Evolutionary conservation across 2,888 invertebrate species (phyloP), one percentile per base, ranked within the genome.

Genomic region (Odontomyia ornata): DNA sequence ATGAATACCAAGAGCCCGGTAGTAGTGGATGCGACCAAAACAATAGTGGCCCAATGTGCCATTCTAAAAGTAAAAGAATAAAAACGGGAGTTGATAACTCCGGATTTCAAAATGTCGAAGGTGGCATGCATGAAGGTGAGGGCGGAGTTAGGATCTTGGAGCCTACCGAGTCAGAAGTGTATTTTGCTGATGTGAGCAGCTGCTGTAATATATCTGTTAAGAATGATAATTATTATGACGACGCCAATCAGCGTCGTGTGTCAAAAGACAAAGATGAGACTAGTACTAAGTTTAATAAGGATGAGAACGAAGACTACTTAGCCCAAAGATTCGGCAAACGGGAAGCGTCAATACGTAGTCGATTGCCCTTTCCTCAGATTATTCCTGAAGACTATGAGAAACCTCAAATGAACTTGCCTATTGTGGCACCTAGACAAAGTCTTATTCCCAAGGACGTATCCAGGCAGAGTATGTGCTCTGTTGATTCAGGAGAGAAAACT

Each of bases 131-230:
- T 27, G 76, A 76, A 21, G 81, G 23, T 47, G 82, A 82, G 62
- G 79, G 77, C 7, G 81, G 85, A 78, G 77, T 77, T 0, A 81
- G 80, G 27, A 77, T 80, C 30, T 78, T 86, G 13, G 92, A 91
- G 82, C 90, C 91, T 28, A 90, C 93, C 0, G 95, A 95, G 83
- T 94, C 94, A 0, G 95, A 95, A 83, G 91, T 95, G 0, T 95
- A 95, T 83, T 95, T 95, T 82, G 95, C 94, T 0, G 95, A 95
- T 81, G 95, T 94, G 0, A 94, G 94, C 28, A 94, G 93, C 77
- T 95, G 95, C 82, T 95, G 94, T 82, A 93, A 93, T 82, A 91
- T 92, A 69, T 93, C 93, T 2, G 89, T 93, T 0, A 90, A 90
- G 86, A 86, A 87, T 78, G 86, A 87, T 78, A 86, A 84, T 77